These are phyloP conservation scores for Deroptyus accipitrinus DNA, from an alignment of 2,113 vertebrate genomes.

Conservation along the genomic window DNA sequence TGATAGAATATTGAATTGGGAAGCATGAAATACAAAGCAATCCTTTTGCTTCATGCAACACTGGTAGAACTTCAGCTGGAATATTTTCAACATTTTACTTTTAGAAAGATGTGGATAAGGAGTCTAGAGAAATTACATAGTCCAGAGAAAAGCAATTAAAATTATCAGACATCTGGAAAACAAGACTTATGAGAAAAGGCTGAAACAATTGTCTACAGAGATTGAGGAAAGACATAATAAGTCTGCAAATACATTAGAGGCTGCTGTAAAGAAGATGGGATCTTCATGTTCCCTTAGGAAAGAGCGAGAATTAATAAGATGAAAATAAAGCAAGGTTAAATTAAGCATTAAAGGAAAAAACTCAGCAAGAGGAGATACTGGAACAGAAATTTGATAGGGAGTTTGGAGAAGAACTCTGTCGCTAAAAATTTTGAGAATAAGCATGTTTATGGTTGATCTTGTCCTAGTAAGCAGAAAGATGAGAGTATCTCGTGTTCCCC, in stretches of 20 bases:
- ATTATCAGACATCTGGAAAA: not conserved
- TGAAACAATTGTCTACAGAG: not conserved
- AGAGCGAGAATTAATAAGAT: not conserved
- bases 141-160: not conserved
- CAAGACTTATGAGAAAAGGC: not conserved
- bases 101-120: not conserved
- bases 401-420: not conserved
- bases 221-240: not conserved
- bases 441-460: not conserved
- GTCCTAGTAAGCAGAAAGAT: not conserved
- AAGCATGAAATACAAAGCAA: not conserved
- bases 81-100: not conserved
- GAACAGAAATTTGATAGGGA: not conserved
- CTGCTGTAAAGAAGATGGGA: not conserved
- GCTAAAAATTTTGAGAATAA: not conserved
- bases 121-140: not conserved
- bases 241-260: not conserved
- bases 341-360: not conserved
- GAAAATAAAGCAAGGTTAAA: not conserved
- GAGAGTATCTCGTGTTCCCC: not conserved
- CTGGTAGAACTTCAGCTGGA: not conserved
- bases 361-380: not conserved
- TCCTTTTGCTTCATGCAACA: not conserved
- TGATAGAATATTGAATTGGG: not conserved
- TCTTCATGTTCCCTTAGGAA: slow-evolving; percentile 1